These are phyloP conservation scores for Oceanodroma leucorhoa DNA, from an alignment of 2,797 vertebrate genomes.

Conservation along the genomic window DNA sequence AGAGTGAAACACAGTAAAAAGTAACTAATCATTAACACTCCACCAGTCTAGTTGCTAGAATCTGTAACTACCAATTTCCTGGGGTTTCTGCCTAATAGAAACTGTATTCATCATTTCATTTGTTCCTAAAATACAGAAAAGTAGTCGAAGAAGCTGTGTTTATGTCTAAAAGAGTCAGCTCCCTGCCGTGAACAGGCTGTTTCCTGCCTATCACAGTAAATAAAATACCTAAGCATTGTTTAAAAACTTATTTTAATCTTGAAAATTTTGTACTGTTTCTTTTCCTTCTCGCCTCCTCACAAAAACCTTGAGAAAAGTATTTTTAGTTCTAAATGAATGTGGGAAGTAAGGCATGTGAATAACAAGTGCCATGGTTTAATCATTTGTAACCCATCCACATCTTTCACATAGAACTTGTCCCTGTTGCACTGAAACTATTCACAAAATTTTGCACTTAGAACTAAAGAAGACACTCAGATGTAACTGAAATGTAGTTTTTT, in stretches of 20 bases:
- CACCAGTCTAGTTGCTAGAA: background rate
- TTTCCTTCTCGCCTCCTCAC: background rate
- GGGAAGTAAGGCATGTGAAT: background rate
- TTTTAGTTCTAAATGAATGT: background rate
- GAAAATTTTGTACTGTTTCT: background rate
- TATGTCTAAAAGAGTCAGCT: background rate
- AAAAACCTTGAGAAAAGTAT: background rate
- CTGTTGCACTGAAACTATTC: background rate
- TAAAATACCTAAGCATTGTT: background rate
- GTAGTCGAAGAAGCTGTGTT: background rate
- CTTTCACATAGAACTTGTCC: background rate
- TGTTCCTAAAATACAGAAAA: background rate
- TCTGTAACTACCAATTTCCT: slow-evolving; percentile 15
- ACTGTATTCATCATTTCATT: slow-evolving; percentile 12
- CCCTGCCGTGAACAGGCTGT: background rate
- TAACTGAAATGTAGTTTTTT: background rate
- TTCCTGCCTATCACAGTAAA: background rate
- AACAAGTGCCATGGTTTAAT: background rate
- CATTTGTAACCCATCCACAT: background rate
- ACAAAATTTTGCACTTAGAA: background rate
- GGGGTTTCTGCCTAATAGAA: background rate
- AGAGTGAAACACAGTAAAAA: slow-evolving; percentile 5
- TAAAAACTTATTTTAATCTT: background rate
- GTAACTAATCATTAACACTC: slow-evolving; percentile 35
- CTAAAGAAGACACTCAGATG: background rate